Base-by-base conservation (phyloP, 2,113 vertebrate genomes). In the Oxygymnocypris stewartii region DNA sequence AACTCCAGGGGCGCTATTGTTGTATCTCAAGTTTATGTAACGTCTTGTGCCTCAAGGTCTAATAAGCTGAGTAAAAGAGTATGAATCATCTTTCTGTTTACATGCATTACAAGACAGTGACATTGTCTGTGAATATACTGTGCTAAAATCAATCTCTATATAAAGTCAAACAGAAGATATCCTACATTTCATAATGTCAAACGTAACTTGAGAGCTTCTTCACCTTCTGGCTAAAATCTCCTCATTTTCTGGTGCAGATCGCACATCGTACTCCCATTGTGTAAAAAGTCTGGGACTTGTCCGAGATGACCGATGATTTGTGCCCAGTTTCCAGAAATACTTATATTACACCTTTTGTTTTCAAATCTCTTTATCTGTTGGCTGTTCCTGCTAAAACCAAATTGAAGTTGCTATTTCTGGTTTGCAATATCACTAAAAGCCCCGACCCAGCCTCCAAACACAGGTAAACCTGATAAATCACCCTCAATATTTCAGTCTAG, bases 11-110 rank as follows among this genome's bases (percentile, higher is more conserved):
- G 11, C 13, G 8, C 40, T 28, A 12, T 49, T 67, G 61, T 31
- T 81, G 61, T 47, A 65, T 81, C 35, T 82, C 16, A 7, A 61
- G 54, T 80, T 57, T 61, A 25, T 59, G 23, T 76, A 57, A 31
- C 49, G 10, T 51, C 4, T 79, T 23, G 23, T 57, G 28, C 76
- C 49, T 35, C 16, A 57, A 57, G 25, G 57, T 65, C 35, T 81
- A 65, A 47, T 18, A 47, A 61, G 59, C 23, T 11, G 31, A 18
- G 23, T 65, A 25, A 81, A 81, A 44, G 79, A 6, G 13, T 44
- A 79, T 79, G 49, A 20, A 79, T 57, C 74, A 76, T 35, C 6
- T 7, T 35, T 78, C 16, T 79, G 49, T 79, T 54, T 57, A 57
- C 42, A 77, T 31, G 25, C 44, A 77, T 61, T 61, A 61, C 8